Conservation (phyloP, 2,797 vertebrate species). For the Sebastes trivittatus region DNA sequence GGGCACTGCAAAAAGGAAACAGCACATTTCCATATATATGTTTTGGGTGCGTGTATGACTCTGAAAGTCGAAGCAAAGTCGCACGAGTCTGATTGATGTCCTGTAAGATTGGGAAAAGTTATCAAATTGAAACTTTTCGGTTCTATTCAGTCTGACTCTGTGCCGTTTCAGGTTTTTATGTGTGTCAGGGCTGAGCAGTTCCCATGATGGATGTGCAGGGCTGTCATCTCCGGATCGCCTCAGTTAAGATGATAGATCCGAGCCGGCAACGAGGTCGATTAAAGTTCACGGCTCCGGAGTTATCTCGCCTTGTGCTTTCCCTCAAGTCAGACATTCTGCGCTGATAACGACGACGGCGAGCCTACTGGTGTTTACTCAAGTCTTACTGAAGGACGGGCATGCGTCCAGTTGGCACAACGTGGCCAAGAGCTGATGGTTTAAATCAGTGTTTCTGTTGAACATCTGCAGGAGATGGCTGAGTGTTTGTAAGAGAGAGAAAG, state of each 20-base stretch:
- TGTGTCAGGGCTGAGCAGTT: conserved; percentile 44
- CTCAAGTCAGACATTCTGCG: conserved; percentile 21
- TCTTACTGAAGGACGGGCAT: not conserved
- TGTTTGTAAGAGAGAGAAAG: not conserved
- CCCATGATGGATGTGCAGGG: conserved; percentile 49
- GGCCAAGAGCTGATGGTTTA: conserved; percentile 11
- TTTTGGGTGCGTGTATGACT: conserved; percentile 17
- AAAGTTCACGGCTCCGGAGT: conserved; percentile 59
- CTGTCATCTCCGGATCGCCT: conserved; percentile 58
- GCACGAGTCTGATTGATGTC: conserved; percentile 3
- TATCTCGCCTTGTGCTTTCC: conserved; percentile 16
- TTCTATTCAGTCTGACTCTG: conserved; percentile 46
- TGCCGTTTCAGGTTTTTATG: conserved; percentile 38
- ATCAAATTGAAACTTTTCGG: conserved; percentile 16
- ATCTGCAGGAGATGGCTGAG: conserved; percentile 22
- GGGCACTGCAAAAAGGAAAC: conserved; percentile 38
- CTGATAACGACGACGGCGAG: conserved; percentile 1
- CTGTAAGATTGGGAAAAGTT: not conserved
- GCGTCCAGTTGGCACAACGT: not conserved
- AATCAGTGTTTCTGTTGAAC: conserved; percentile 25
- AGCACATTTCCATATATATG: conserved; percentile 42
- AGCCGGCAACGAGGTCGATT: conserved; percentile 52
- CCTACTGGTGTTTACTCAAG: conserved; percentile 3
- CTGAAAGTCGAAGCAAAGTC: conserved; percentile 65
- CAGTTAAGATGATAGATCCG: conserved; percentile 71